These are phyloP conservation scores for Masticophis lateralis DNA, from an alignment of 2,797 vertebrate species.

Conservation along the genomic window DNA sequence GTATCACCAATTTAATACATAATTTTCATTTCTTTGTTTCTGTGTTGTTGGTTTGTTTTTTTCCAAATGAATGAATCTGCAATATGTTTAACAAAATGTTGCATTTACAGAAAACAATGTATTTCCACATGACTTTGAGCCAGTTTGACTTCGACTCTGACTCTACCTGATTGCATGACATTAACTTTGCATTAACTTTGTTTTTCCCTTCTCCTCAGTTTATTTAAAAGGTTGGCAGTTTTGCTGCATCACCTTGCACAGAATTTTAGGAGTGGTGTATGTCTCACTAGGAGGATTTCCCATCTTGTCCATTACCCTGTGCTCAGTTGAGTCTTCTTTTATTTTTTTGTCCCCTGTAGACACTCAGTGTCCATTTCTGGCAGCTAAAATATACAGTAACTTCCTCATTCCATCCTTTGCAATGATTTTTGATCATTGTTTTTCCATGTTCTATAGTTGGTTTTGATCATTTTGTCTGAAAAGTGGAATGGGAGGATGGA, in stretches of 20 bases:
- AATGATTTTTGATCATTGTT: neutral
- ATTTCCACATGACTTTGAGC: neutral
- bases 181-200: neutral
- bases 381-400: neutral
- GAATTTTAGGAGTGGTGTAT: neutral
- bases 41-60: neutral
- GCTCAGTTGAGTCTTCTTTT: neutral
- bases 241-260: neutral
- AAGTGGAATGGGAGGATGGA: neutral
- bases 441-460: neutral
- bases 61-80: neutral
- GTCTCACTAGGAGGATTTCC: neutral
- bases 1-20: neutral
- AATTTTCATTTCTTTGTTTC: neutral
- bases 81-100: neutral
- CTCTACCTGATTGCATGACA: neutral
- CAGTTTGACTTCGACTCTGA: neutral
- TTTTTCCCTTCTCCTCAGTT: neutral
- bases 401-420: neutral
- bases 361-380: neutral
- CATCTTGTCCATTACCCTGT: neutral
- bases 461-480: neutral
- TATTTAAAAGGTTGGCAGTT: neutral
- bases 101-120: neutral
- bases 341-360: neutral